Base-by-base conservation (phyloP, 2,797 vertebrate genomes). In the Acanthis flammea region DNA sequence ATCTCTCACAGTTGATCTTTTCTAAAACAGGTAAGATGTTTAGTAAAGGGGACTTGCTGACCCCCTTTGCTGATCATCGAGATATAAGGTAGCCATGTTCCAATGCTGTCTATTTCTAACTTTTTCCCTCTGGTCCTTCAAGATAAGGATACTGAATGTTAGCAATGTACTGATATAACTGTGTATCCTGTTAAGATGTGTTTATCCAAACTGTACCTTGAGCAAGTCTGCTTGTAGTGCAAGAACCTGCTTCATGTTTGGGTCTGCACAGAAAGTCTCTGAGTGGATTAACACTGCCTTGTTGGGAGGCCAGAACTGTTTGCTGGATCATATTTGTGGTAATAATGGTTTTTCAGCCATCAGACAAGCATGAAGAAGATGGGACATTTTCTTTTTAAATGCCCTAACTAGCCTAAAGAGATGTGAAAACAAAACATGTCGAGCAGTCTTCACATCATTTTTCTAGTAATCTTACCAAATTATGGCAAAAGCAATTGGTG, bases 1-100 rank as follows among this genome's bases (percentile, higher is more conserved):
- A 99, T 86, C 98, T 99, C 80, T 99, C 98, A 4, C 96, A 98
- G 3, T 97, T 99, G 53, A 97, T 99, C 39, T 99, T 99, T 88
- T 98, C 98, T 65, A 97, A 98, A 48, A 91, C 96, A 96, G 99
- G 98, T 98, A 94, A 97, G 85, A 13, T 33, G 44, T 67, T 77
- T 13, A 19, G 33, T 51, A 42, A 53, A 55, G n/a, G 16, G 31
- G 22, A 12, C 37, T 86, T 85, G 58, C 42, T 74, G 65, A n/a
- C 9, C 23, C 12, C 8, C 6, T 58, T 68, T 73, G 65, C 37
- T 90, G 55, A 23, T 72, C 14, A 13, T 19, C 31, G 13, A 35
- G 57, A 9, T 74, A 15, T 0, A 61, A 66, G 19, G 41, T 73
- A 68, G 27, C 27, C 12, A 2, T 35, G 45, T 25, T 86, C 65